phyloP scores from a whole-genome alignment of 2,888 invertebrate species.

The Drosophila fungiperda region DNA sequence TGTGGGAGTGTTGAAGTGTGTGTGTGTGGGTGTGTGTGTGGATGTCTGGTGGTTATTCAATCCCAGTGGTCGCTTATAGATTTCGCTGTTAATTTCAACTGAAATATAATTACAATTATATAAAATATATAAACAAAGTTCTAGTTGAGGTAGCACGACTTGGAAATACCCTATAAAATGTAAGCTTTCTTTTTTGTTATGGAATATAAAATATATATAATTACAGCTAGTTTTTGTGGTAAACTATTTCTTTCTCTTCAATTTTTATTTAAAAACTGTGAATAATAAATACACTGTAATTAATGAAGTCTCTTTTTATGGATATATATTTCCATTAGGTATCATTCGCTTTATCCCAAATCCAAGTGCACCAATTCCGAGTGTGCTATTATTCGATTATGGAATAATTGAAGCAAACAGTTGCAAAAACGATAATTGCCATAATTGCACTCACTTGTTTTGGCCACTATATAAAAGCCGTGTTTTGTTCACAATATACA shows the following conservation, averaged over 20 bases:
- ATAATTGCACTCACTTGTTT: constrained; percentile 55
- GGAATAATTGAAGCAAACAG: constrained; percentile 51
- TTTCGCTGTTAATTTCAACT: constrained; percentile 44
- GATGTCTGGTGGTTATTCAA: constrained; percentile 10
- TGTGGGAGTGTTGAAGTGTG: not conserved
- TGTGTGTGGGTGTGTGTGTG: not conserved
- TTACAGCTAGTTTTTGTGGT: rapidly evolving
- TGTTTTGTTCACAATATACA: not conserved
- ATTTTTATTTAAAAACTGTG: not conserved
- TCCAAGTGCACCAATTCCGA: constrained; percentile 3
- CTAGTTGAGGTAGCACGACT: not conserved
- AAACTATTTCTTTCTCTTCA: not conserved
- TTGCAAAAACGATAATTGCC: constrained; percentile 65
- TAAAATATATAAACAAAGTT: not conserved
- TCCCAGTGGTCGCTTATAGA: constrained; percentile 26
- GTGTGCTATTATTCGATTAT: constrained; percentile 40
- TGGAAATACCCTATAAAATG: not conserved
- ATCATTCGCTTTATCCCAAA: not conserved
- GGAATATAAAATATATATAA: not conserved
- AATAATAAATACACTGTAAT: too few relatives aligned
- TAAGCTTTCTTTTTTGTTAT: not conserved
- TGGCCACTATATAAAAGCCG: constrained; percentile 59
- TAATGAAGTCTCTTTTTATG: not conserved
- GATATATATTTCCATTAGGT: too few relatives aligned
- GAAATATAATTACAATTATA: constrained; percentile 56